Evolutionary conservation across 2,797 vertebrate species (phyloP).

Genomic region (Pelobates cultripes): DNA sequence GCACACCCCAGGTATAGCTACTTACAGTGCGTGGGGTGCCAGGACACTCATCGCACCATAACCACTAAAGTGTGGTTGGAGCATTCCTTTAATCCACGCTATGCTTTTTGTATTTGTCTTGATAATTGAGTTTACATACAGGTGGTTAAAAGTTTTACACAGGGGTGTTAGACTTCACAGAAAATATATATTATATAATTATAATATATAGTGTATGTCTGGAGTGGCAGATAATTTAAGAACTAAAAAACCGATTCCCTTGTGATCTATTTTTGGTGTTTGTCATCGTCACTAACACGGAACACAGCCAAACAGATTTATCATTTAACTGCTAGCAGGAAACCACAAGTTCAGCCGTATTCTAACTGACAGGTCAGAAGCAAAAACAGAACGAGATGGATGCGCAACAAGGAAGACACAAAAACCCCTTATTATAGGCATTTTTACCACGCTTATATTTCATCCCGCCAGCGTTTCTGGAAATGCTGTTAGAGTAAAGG

Average conservation of each 20-base stretch:
- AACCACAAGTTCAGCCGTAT: slow-evolving; percentile 11
- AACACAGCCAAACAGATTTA: slow-evolving; percentile 23
- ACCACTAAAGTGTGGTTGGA: too few relatives aligned
- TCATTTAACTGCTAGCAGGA: slow-evolving; percentile 29
- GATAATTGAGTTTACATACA: too few relatives aligned
- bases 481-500: slow-evolving; percentile 13
- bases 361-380: slow-evolving; percentile 32
- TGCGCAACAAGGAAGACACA: background rate
- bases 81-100: too few relatives aligned
- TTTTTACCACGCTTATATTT: background rate
- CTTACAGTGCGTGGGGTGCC: too few relatives aligned
- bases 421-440: background rate
- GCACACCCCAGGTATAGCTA: too few relatives aligned
- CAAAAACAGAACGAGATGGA: background rate
- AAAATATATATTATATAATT: too few relatives aligned
- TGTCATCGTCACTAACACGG: background rate
- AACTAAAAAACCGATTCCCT: background rate
- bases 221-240: too few relatives aligned
- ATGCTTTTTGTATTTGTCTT: too few relatives aligned
- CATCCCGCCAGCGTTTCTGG: background rate
- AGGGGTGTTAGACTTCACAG: too few relatives aligned
- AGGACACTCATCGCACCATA: too few relatives aligned
- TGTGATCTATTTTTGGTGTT: slow-evolving; percentile 26
- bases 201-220: too few relatives aligned
- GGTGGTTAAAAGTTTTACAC: too few relatives aligned